Base-by-base conservation (phyloP, 2,888 invertebrate species). In the Gastrophysa polygoni region DNA sequence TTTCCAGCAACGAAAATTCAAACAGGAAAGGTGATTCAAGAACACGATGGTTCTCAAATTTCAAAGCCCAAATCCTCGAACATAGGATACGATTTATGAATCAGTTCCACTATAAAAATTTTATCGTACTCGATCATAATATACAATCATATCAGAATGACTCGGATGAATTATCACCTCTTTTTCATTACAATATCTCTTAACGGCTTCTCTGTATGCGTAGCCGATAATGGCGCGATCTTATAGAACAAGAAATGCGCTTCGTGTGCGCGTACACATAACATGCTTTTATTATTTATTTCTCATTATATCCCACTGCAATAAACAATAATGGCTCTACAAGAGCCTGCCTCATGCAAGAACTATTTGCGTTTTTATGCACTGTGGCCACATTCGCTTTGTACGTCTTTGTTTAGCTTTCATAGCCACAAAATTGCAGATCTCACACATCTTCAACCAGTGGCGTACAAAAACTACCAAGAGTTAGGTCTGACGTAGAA, bases 391-490 rank as follows among this genome's bases (percentile, higher is more conserved):
- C 57, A 60, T 43, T 54, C 60, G 59, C 54, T 63, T 14, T 38
- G 38, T 59, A 59, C 57, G 47, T 59, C 57, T 59, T 59, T 59
- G 59, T 59, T 63, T 49, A 59, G 51, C 46, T 46, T 44, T 24
- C 46, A 50, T 48, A 29, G 55, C 59, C 63, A 52, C 63, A 59
- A 54, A 52, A 57, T 60, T 63, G 57, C 63, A 59, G 49, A 60
- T 60, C 60, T 52, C 50, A 57, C 63, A 60, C 57, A 44, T 47
- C 38, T 38, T 11, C 2, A 1, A 4, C 3, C 38, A 38, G 38
- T 14, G 38, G 38, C 38, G 38, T 38, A 38, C 3, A 6, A 38
- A 10, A 14, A 3, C 14, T 24, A n/a, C n/a, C n/a, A n/a, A n/a
- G n/a, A n/a, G n/a, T n/a, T n/a, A n/a, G n/a, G n/a, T n/a, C n/a